Percentiles rank a stretch among this genome's conserved stretches.
Conservation (phyloP, 2,797 vertebrate species). For the Diceros bicornis region DNA sequence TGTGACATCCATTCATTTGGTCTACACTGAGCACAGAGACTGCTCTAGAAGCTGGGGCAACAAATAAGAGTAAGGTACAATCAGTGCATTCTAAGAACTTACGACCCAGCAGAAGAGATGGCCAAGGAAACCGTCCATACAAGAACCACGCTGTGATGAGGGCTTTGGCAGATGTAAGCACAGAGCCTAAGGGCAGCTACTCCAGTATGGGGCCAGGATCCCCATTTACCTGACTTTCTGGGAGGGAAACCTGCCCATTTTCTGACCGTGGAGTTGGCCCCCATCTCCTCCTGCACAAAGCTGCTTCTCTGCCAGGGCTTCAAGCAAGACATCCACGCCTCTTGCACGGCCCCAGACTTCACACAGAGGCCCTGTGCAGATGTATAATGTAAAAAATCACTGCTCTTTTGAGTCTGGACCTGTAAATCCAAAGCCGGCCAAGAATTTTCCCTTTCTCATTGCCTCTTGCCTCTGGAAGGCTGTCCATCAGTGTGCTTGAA, state of each 20-base stretch:
- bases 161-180: not conserved
- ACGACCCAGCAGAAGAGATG: not conserved
- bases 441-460: not conserved
- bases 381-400: not conserved
- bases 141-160: not conserved
- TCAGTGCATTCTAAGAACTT: not conserved
- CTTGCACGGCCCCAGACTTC: not conserved
- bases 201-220: not conserved
- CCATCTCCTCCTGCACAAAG: not conserved
- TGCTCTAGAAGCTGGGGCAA: not conserved
- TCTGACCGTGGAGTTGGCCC: not conserved
- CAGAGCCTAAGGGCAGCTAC: not conserved
- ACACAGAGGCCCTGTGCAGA: not conserved
- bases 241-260: not conserved
- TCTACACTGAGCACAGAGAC: not conserved
- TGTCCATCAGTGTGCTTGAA: fast-evolving
- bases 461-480: not conserved
- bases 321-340: not conserved
- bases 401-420: not conserved
- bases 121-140: not conserved
- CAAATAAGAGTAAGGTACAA: not conserved
- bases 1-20: too few species aligned
- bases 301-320: not conserved
- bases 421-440: not conserved
- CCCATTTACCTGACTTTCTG: too few species aligned